Base-by-base conservation (phyloP, 2,888 invertebrate species). In the Scaeva pyrastri region DNA sequence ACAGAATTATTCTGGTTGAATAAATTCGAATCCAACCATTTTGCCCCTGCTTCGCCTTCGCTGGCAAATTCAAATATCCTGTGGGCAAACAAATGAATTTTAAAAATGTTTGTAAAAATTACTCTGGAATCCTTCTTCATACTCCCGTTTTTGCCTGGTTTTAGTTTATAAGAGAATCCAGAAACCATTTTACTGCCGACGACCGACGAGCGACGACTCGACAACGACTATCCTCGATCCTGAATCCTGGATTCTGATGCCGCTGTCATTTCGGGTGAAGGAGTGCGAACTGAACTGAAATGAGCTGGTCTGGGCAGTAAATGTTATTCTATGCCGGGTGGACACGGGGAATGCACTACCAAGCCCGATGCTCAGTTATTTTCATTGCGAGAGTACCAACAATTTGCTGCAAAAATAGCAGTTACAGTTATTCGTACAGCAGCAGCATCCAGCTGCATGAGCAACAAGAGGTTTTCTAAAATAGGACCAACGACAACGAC, bases 71-170 rank as follows among this genome's bases (percentile, higher is more conserved):
- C 85, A 86, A 86, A 86, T 86, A 81, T 77, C 81, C 85, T 86
- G 81, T 81, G 85, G 85, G 85, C 85, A 86, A 85, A 86, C 81
- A 86, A 86, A 86, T 86, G 85, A 86, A 81, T 86, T 86, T 86
- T 86, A 81, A 86, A 86, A 86, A 81, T 86, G 85, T 81, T 86
- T 86, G 85, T 86, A 70, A 86, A 86, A 86, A 86, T 81, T 86
- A 86, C 85, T 77, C 76, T 73, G 79, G 60, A 76, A 75, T 73
- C 68, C 77, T 77, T 74, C 68, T 41, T 55, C 62, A 55, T 62
- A 36, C 43, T 56, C 21, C 50, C 36, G 31, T 16, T 56, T 70
- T 71, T 68, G 55, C 21, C 36, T 43, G 41, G 19, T 26, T 76
- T 58, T 45, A 45, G 41, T 50, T 56, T 71, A 52, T 66, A 68